Evolutionary conservation across 2,797 vertebrate genomes (phyloP), one percentile per base, ranked within the genome.

Genomic region (Pseudocheirus occidentalis): DNA sequence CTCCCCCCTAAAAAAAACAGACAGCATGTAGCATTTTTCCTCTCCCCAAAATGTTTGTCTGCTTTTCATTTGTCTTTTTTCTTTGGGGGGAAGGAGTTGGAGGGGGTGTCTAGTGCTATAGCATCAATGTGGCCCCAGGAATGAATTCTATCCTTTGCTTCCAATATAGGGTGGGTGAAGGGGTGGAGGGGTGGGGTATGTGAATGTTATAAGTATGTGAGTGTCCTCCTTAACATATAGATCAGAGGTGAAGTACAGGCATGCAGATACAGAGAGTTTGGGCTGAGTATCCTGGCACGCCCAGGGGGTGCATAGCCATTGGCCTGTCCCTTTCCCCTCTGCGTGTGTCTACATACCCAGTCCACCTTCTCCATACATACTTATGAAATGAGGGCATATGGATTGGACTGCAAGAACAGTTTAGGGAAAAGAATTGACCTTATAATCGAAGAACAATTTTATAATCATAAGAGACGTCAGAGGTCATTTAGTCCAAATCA

Each of bases 51-150:
- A 96, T 59, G 55, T 93, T 89, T 95, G 66, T 96, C 97, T 97
- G 97, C 58, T 96, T 97, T 95, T 96, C 95, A 97, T 97, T 97
- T 96, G 52, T 96, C 95, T 57, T 96, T 97, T 96, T 93, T 29
- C 27, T 66, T 73, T 73, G n/a, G n/a, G 9, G 28, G 0, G 29
- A 2, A 53, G 14, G 27, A 14, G 3, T 50, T 53, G 31, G 1
- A 31, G 52, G 90, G 66, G 90, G 91, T n/a, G 24, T 95, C 95
- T 92, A 54, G 97, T 73, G 90, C 96, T 91, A 93, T 52, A 81
- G 96, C 55, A 93, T 55, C 81, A 50, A 95, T 34, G 62, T 91
- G 46, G 40, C 40, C 21, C 40, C 10, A 94, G 13, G 55, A 95
- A 89, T 93, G 90, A 93, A 87, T 50, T 87, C 40, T 87, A 87